Conservation (phyloP, 2,888 invertebrate species). For the Sthenelais limicola region DNA sequence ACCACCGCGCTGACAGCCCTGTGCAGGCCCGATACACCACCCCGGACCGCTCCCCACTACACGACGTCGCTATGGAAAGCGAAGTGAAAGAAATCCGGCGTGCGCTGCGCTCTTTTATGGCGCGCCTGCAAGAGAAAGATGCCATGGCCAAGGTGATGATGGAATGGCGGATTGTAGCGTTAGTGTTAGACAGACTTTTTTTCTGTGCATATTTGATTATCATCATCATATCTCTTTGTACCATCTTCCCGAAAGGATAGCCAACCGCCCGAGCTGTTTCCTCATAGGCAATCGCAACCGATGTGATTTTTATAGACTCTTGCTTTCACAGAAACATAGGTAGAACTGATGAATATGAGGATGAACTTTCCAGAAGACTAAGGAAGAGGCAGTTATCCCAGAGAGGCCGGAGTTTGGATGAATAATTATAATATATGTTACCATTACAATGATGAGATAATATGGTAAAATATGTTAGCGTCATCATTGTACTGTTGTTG, state of each 20-base stretch:
- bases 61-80: constrained; percentile 53
- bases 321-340: no score
- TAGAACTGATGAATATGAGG: no score
- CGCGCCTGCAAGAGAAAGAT: constrained; percentile 61
- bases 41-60: constrained; percentile 41
- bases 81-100: constrained; percentile 67
- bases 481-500: no score
- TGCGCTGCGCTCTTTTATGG: constrained; percentile 58
- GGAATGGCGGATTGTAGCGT: constrained; percentile 69
- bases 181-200: constrained; percentile 69
- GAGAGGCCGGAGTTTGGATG: no score
- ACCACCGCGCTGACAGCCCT: constrained; percentile 41
- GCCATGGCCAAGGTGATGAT: constrained; percentile 60
- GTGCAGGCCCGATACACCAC: constrained; percentile 38
- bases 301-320: no score
- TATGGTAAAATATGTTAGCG: no score
- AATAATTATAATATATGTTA: no score
- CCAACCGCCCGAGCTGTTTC: no score
- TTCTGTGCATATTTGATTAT: constrained; percentile 68
- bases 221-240: constrained; percentile 65
- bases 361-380: no score
- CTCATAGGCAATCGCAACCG: no score
- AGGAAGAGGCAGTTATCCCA: no score
- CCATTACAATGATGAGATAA: no score
- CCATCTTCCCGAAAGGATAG: constrained; percentile 60